A percentile compares a stretch with the other conserved stretches of the same genome.
Conservation (phyloP, 2,888 invertebrate species). For the Peribatodes rhomboidaria region DNA sequence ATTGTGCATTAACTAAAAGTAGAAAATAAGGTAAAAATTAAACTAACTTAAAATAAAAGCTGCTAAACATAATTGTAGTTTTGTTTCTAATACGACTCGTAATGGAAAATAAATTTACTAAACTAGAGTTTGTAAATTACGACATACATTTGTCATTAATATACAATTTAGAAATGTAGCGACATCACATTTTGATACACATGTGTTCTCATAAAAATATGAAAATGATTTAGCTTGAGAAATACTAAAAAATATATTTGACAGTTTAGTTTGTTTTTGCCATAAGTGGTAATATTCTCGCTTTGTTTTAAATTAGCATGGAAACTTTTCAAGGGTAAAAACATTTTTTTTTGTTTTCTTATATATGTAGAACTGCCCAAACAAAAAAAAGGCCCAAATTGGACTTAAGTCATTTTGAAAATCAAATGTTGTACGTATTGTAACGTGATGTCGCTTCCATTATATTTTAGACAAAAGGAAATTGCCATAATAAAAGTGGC, state of each 20-base stretch:
- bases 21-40: conserved; percentile 71
- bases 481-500: conserved; percentile 44
- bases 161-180: conserved; percentile 33
- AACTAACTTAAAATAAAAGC: conserved; percentile 76
- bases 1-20: conserved; percentile 80
- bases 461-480: conserved; percentile 7
- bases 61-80: conserved; percentile 73
- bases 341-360: too few species aligned
- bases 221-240: background rate
- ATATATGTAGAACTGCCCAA: too few species aligned
- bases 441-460: conserved; percentile 8
- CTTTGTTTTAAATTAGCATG: too few species aligned
- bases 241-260: background rate
- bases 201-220: background rate
- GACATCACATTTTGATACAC: conserved; percentile 11
- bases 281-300: background rate
- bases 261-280: background rate
- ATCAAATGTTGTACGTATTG: background rate
- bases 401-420: background rate
- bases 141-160: conserved; percentile 45
- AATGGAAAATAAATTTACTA: conserved; percentile 35
- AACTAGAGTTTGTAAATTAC: conserved; percentile 49
- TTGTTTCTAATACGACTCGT: conserved; percentile 59
- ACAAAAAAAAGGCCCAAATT: background rate
- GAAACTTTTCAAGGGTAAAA: too few species aligned